phyloP scores from a whole-genome alignment of 2,113 vertebrate species.

The Pterocles burchelli region DNA sequence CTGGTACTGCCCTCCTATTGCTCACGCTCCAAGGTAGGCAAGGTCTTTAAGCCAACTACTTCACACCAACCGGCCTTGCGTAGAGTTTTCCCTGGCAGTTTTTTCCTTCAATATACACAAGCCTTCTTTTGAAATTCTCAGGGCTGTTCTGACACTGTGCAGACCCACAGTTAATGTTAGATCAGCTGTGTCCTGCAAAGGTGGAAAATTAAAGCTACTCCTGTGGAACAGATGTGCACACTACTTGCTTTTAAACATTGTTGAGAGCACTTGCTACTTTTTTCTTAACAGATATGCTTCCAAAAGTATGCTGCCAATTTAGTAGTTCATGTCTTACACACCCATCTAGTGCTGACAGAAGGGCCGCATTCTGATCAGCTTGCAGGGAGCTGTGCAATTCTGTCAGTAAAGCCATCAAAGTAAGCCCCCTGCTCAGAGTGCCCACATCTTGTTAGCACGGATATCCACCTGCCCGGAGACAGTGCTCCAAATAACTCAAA shows the following conservation, averaged over 20 bases:
- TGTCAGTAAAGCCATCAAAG: background rate
- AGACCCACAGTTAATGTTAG: background rate
- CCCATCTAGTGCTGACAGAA: background rate
- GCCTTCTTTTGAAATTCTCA: background rate
- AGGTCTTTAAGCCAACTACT: background rate
- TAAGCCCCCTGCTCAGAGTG: background rate
- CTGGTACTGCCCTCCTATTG: background rate
- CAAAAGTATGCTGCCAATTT: background rate
- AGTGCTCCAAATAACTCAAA: background rate
- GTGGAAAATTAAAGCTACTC: background rate
- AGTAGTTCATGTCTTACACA: background rate
- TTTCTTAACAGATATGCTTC: background rate
- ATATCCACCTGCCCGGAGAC: background rate
- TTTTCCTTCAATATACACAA: background rate
- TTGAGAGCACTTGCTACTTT: background rate
- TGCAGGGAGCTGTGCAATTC: background rate
- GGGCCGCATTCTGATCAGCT: background rate
- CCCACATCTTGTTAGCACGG: background rate
- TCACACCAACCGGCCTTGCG: accelerated
- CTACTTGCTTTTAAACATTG: background rate
- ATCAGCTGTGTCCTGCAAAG: background rate
- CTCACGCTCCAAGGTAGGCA: background rate
- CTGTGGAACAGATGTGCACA: background rate
- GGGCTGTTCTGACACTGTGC: background rate
- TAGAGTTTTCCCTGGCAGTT: background rate